Percentiles rank a stretch among this genome's conserved stretches.
These are phyloP conservation scores for Cryptotis parvus DNA, from an alignment of 2,113 vertebrate species.

Conservation along the genomic window DNA sequence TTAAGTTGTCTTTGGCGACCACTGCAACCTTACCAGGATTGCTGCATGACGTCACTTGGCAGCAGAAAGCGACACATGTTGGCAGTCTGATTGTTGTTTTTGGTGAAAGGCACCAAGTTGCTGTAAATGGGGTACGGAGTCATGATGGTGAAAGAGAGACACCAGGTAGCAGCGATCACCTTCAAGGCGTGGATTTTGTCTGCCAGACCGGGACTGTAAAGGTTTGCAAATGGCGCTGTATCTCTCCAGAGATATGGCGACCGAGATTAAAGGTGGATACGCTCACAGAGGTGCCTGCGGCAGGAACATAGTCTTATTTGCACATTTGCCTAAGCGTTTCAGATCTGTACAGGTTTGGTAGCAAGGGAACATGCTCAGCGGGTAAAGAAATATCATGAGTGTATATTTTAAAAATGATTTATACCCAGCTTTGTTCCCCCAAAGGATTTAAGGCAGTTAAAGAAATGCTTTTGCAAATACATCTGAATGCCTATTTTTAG, in stretches of 20 bases:
- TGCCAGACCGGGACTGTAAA: constrained; percentile 96
- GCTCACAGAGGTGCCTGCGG: constrained; percentile 94
- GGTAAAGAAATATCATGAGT: background rate
- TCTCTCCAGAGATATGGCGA: constrained; percentile 97
- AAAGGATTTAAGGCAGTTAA: constrained; percentile 15
- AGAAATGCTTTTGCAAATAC: constrained; percentile 29
- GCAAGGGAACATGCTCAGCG: background rate
- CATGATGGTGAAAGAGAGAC: constrained; percentile 95
- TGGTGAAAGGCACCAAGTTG: constrained; percentile 94
- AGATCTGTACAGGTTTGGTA: background rate
- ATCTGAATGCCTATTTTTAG: constrained; percentile 19
- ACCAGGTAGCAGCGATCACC: constrained; percentile 96
- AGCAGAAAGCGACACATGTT: constrained; percentile 96
- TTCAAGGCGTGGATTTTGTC: constrained; percentile 97
- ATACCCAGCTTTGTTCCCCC: constrained; percentile 30
- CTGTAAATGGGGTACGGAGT: constrained; percentile 97
- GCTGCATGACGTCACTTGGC: constrained; percentile 93
- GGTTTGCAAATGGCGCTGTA: constrained; percentile 99
- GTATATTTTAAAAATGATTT: background rate
- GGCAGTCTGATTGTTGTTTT: constrained; percentile 93
- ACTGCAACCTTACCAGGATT: constrained; percentile 92
- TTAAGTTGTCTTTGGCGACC: background rate
- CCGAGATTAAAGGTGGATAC: constrained; percentile 98
- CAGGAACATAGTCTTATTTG: constrained; percentile 56
- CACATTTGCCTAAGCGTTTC: background rate